These are phyloP conservation scores for Cheilosia impressa DNA, from an alignment of 2,888 invertebrate genomes.

Conservation along the genomic window DNA sequence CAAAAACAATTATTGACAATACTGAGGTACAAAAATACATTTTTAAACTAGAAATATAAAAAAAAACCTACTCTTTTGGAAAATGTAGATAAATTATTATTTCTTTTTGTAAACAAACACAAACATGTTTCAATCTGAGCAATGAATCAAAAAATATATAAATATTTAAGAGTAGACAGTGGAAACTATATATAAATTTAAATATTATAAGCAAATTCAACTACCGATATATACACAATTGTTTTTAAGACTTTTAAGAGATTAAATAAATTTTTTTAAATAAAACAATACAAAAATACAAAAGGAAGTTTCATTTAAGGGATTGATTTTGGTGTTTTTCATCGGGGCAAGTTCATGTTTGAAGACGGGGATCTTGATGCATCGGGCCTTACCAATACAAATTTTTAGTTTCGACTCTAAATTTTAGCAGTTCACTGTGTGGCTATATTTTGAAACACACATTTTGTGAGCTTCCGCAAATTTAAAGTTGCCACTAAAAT, in stretches of 20 bases:
- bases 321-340: too few species aligned
- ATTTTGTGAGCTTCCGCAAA: too few species aligned
- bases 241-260: slow-evolving; percentile 57
- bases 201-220: slow-evolving; percentile 31
- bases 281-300: slow-evolving; percentile 1
- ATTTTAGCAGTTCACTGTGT: too few species aligned
- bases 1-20: slow-evolving; percentile 61
- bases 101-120: not conserved
- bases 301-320: not conserved
- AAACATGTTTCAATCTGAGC: slow-evolving; percentile 33
- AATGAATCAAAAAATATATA: slow-evolving; percentile 37
- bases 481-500: too few species aligned
- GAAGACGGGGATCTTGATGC: too few species aligned
- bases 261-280: slow-evolving; percentile 62
- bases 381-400: too few species aligned
- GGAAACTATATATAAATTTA: slow-evolving; percentile 36
- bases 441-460: too few species aligned
- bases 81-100: slow-evolving; percentile 47
- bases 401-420: too few species aligned
- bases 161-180: slow-evolving; percentile 40
- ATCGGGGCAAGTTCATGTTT: too few species aligned
- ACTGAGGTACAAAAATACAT: slow-evolving; percentile 66
- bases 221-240: slow-evolving; percentile 48
- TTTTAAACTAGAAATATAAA: slow-evolving; percentile 16
- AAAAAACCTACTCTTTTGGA: not conserved